Conservation (phyloP, 2,113 vertebrate species). For the Addax nasomaculatus region DNA sequence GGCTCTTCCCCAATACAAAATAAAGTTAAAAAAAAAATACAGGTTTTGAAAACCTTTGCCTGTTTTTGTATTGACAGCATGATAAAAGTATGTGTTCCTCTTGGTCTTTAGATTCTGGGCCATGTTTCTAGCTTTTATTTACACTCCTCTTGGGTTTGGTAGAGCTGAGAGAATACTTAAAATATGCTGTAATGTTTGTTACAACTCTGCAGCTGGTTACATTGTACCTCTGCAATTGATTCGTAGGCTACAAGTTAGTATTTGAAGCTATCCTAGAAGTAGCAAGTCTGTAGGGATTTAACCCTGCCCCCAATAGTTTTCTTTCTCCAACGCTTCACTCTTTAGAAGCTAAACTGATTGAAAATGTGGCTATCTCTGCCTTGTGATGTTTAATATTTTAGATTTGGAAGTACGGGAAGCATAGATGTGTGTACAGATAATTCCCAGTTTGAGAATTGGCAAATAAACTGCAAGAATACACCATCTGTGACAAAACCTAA, state of each 20-base stretch:
- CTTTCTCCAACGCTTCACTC: background rate
- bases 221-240: background rate
- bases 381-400: background rate
- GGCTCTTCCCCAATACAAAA: background rate
- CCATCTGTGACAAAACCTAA: background rate
- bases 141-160: background rate
- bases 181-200: background rate
- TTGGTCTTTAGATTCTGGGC: background rate
- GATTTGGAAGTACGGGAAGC: background rate
- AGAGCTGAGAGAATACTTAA: background rate
- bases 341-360: background rate
- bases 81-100: slow-evolving; percentile 10
- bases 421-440: background rate
- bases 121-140: background rate
- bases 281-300: background rate
- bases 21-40: background rate
- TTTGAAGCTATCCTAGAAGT: background rate
- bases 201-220: background rate
- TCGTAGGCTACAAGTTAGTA: background rate
- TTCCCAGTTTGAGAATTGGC: background rate
- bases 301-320: background rate
- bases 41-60: background rate
- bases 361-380: background rate
- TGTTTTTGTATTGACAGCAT: background rate
- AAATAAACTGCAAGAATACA: background rate